Base-by-base conservation (phyloP, 2,888 invertebrate genomes). In the Amiota minor region DNA sequence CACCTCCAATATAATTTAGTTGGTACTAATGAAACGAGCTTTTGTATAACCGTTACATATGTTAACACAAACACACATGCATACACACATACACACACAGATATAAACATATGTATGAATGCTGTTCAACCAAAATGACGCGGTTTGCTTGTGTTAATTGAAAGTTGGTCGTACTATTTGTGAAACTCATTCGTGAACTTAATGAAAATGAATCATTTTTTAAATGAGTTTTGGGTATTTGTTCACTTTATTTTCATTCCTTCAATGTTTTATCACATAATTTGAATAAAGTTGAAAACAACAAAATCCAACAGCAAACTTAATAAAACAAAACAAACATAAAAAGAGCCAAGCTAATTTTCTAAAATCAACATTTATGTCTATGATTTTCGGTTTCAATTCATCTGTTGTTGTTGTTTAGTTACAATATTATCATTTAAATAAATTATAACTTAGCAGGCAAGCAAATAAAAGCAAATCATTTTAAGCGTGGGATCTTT, bases 271-370 rank as follows among this genome's bases (percentile, higher is more conserved):
- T 14, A 35, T 2, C 45, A 46, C 16, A 9, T 35, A 65, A 65
- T 65, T 65, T 65, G 45, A 65, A 65, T 65, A 47, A 47, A 65
- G 11, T 46, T 65, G 20, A 47, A 65, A 65, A 16, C n/a, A 62
- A 62, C 23, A 62, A 45, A 18, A 18, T 2, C 23, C 12, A 23
- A 59, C 6, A 59, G 1, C 68, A 67, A 68, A 70, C 12, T 6
- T 35, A 61, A 46, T n/a, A 70, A 62, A 46, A 56, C 53, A 49
- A 70, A 70, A 68, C 45, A 64, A 68, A 45, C 62, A 59, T 46
- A 69, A 68, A 64, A 62, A 62, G 12, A 69, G 61, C 69, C 71
- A 77, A 73, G 73, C 73, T 68, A 73, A 75, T 76, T 77, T 75
- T 77, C 73, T 73, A 73, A 76, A 61, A 45, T 61, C 20, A 61